Evolutionary conservation across 2,113 vertebrate genomes (phyloP).

Genomic region (Grantiella picta): DNA sequence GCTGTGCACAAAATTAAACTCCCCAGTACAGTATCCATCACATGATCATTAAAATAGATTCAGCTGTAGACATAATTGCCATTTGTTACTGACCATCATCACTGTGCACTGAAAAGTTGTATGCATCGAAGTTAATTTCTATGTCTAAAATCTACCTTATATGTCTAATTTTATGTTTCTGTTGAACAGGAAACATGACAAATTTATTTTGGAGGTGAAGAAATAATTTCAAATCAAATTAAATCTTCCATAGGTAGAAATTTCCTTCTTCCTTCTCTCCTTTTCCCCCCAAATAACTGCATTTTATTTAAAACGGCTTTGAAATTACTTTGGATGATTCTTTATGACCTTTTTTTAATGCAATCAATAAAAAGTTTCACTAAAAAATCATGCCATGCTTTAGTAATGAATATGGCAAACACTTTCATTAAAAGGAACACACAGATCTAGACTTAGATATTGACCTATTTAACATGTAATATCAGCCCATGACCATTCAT

Average conservation of each 20-base stretch:
- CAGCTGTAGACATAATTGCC: accelerated
- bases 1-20: neutral
- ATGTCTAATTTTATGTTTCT: neutral
- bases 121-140: neutral
- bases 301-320: neutral
- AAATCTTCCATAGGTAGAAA: neutral
- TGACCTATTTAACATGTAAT: neutral
- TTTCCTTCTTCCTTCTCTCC: neutral
- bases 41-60: neutral
- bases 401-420: neutral
- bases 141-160: neutral
- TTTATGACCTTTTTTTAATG: neutral
- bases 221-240: neutral
- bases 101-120: neutral
- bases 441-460: neutral
- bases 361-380: neutral
- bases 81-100: neutral
- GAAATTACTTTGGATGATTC: neutral
- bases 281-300: neutral
- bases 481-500: neutral
- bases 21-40: neutral
- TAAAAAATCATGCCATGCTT: neutral
- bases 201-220: neutral
- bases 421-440: neutral
- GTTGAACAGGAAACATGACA: neutral